A percentile compares a stretch with the other conserved stretches of the same genome.
Evolutionary conservation across 2,888 invertebrate genomes (phyloP).

Genomic region (Sphaeridia pumilis): DNA sequence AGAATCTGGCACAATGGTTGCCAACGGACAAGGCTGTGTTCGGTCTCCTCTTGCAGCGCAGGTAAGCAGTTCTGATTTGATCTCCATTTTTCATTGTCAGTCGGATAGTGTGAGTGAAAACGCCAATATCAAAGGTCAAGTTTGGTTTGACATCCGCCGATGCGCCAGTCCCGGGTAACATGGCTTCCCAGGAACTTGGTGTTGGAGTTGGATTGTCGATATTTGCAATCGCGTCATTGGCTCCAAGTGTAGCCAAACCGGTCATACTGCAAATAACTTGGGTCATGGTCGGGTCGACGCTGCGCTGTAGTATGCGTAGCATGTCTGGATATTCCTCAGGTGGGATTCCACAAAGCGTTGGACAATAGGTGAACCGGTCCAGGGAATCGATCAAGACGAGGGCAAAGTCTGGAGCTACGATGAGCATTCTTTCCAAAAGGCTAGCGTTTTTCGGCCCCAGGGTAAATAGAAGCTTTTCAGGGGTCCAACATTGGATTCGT

Average conservation of each 20-base stretch:
- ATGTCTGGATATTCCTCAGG: slow-evolving; percentile 14
- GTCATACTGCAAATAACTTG: slow-evolving; percentile 21
- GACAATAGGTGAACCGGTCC: slow-evolving; percentile 13
- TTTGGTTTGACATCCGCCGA: neutral
- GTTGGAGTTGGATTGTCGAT: neutral
- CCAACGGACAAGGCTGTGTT: slow-evolving; percentile 24
- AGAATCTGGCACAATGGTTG: slow-evolving; percentile 31
- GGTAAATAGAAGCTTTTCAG: slow-evolving; percentile 23
- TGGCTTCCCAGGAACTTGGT: neutral
- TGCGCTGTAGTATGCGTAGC: slow-evolving; percentile 12
- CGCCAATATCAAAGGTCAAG: neutral
- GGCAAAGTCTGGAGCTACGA: slow-evolving; percentile 10
- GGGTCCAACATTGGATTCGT: slow-evolving; percentile 17
- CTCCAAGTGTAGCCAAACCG: neutral
- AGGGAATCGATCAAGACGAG: slow-evolving; percentile 26
- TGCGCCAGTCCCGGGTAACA: neutral
- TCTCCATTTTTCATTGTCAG: slow-evolving; percentile 2
- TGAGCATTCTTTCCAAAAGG: slow-evolving; percentile 16
- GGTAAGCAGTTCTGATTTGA: slow-evolving; percentile 22
- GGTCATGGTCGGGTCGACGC: slow-evolving; percentile 15
- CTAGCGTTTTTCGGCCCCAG: slow-evolving; percentile 19
- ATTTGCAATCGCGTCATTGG: neutral
- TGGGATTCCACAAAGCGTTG: neutral
- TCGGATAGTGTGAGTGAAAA: neutral
- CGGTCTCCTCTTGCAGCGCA: slow-evolving; percentile 28